These are phyloP conservation scores for Sphyrna mokarran DNA, from an alignment of 2,113 vertebrate genomes.

Conservation along the genomic window DNA sequence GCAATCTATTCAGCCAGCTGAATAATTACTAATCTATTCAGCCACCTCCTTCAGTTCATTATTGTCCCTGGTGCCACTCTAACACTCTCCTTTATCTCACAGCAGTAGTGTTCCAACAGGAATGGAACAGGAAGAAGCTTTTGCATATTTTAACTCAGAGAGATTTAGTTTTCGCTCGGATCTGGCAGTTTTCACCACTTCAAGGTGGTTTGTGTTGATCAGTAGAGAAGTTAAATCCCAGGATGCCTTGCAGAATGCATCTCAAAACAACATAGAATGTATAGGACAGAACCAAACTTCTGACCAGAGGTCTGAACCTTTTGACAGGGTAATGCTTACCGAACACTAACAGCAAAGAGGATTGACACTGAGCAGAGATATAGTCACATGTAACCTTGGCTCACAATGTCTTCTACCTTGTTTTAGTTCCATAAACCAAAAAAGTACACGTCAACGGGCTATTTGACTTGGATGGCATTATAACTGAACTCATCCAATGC, in stretches of 20 bases:
- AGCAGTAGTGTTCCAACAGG: background rate
- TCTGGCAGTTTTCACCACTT: background rate
- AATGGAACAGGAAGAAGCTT: background rate
- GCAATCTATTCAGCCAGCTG: background rate
- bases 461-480: background rate
- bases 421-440: background rate
- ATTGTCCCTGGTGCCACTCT: background rate
- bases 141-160: background rate
- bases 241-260: background rate
- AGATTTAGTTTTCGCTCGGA: background rate
- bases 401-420: background rate
- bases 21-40: conserved; percentile 11
- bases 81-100: background rate
- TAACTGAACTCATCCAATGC: background rate
- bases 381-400: background rate
- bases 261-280: background rate
- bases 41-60: background rate
- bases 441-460: background rate
- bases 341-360: background rate
- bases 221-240: background rate
- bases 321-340: background rate
- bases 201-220: background rate
- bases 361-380: background rate
- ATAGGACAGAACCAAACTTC: background rate
- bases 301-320: background rate